Conservation (phyloP, 2,113 vertebrate species). For the Petrocephalus zakoni region DNA sequence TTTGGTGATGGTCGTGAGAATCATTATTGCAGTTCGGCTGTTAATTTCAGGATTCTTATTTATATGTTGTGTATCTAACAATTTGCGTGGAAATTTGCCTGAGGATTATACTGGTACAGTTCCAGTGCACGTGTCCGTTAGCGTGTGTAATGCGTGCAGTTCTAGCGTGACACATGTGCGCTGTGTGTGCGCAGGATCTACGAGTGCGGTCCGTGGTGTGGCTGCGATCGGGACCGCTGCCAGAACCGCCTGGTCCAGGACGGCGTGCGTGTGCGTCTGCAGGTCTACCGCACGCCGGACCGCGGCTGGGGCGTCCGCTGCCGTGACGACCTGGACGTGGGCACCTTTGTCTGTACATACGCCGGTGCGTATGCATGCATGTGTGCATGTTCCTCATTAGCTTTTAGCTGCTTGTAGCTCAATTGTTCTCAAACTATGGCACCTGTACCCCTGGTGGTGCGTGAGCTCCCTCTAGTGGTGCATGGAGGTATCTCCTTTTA, state of each 20-base stretch:
- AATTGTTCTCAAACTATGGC: background rate
- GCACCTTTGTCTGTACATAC: constrained; percentile 87
- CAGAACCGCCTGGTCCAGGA: constrained; percentile 87
- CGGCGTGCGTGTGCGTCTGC: constrained; percentile 78
- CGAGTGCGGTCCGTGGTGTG: constrained; percentile 83
- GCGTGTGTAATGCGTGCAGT: constrained; percentile 24
- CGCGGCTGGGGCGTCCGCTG: constrained; percentile 88
- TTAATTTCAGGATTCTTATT: background rate
- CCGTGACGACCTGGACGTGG: constrained; percentile 81
- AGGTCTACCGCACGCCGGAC: constrained; percentile 75
- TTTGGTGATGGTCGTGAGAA: background rate
- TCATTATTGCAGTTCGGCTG: background rate
- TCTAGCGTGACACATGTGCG: constrained; percentile 25
- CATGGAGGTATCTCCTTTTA: background rate
- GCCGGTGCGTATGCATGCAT: constrained; percentile 63
- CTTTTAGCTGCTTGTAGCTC: background rate
- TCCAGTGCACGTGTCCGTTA: background rate
- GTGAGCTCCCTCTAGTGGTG: background rate
- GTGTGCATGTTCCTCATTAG: background rate
- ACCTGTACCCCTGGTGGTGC: background rate
- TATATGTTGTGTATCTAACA: background rate
- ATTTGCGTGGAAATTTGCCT: background rate
- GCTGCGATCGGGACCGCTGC: constrained; percentile 73
- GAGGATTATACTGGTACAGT: background rate
- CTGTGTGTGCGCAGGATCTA: constrained; percentile 66